phyloP scores from a whole-genome alignment of 2,113 vertebrate species.

The Gnathonemus echidnorhynchus region DNA sequence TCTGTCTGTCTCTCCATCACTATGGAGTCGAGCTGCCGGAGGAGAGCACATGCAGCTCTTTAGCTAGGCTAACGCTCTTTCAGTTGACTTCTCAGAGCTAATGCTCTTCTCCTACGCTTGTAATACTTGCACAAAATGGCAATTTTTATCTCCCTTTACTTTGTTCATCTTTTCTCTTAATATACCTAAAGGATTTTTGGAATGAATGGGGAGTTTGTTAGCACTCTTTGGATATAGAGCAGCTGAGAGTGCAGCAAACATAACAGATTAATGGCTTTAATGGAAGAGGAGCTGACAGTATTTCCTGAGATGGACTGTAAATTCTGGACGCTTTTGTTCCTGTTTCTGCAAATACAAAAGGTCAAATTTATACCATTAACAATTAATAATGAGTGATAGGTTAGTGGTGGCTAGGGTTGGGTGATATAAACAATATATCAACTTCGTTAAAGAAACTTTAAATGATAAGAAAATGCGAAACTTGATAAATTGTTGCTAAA shows the following conservation, averaged over 20 bases:
- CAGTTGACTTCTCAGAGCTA: too few relatives aligned
- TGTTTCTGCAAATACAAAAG: background rate
- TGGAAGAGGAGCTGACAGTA: background rate
- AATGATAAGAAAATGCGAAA: background rate
- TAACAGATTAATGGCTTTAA: background rate
- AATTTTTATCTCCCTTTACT: too few relatives aligned
- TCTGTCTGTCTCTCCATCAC: background rate
- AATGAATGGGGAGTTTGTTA: background rate
- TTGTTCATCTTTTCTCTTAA: background rate
- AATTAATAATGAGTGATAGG: background rate
- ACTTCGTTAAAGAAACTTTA: background rate
- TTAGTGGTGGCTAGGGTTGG: background rate
- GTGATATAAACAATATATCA: background rate
- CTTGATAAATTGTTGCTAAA: background rate
- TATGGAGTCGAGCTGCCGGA: background rate
- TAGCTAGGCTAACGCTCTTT: too few relatives aligned
- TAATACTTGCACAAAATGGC: too few relatives aligned
- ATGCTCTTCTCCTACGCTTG: too few relatives aligned
- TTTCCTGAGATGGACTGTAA: background rate
- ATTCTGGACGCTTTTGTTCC: background rate
- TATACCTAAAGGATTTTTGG: background rate
- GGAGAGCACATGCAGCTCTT: background rate
- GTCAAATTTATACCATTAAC: background rate
- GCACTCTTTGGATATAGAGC: background rate
- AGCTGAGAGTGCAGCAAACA: background rate